Evolutionary conservation across 2,888 invertebrate species (phyloP).

Genomic region (Anorthoa munda): DNA sequence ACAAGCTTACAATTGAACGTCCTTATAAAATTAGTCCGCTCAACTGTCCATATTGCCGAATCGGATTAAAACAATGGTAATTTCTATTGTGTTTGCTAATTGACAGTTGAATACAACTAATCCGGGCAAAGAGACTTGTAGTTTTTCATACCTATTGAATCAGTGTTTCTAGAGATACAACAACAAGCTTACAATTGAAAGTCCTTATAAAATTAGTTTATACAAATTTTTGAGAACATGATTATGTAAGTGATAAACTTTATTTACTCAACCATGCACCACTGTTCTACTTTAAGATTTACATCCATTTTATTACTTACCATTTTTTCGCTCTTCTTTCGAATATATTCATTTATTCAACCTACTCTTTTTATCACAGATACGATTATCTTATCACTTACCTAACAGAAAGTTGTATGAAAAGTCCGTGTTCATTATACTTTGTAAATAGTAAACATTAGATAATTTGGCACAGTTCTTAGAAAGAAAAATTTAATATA

Average conservation of each 20-base stretch:
- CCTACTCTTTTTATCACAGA: conserved; percentile 55
- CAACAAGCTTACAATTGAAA: no score
- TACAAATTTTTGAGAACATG: neutral
- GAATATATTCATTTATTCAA: conserved; percentile 55
- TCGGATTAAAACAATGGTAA: no score
- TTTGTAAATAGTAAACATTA: conserved; percentile 63
- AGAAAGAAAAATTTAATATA: conserved; percentile 36
- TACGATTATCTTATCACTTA: conserved; percentile 63
- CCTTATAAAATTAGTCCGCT: no score
- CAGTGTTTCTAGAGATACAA: neutral
- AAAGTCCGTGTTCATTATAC: conserved; percentile 49
- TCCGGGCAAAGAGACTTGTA: no score
- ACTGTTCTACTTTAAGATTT: conserved; percentile 20
- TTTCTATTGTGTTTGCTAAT: no score
- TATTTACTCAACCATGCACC: conserved; percentile 18
- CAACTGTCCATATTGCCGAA: no score
- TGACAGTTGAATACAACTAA: no score
- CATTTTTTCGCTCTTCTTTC: conserved; percentile 26
- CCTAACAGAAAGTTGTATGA: conserved; percentile 66
- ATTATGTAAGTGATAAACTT: neutral
- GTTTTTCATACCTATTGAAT: no score
- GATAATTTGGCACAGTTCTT: conserved; percentile 60
- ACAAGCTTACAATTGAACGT: no score
- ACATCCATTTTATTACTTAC: conserved; percentile 34
- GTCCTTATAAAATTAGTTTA: no score